Percentiles rank a stretch among this genome's conserved stretches.
Evolutionary conservation across 2,888 invertebrate species (phyloP).

Genomic region (Muscina levida): DNA sequence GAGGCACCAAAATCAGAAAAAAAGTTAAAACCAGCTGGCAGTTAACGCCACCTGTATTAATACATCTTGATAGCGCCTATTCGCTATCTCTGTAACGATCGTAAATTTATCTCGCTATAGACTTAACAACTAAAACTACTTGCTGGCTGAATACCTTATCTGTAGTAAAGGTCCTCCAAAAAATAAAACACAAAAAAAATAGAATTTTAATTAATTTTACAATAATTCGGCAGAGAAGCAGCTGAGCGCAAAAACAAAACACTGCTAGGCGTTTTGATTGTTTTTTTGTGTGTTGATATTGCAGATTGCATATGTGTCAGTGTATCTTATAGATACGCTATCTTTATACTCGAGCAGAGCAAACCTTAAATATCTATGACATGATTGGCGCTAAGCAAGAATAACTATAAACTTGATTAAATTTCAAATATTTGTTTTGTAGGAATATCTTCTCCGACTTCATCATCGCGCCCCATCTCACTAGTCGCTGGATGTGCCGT

Average conservation of each 20-base stretch:
- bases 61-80: too few species aligned
- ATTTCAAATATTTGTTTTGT: conserved; percentile 24
- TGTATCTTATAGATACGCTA: conserved; percentile 22
- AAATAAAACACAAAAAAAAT: neutral
- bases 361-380: conserved; percentile 18
- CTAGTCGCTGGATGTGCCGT: neutral
- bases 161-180: conserved; percentile 8
- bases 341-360: conserved; percentile 28
- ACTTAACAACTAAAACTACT: too few species aligned
- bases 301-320: neutral
- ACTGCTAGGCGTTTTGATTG: neutral
- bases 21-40: too few species aligned
- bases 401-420: conserved; percentile 30
- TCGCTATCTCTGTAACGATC: too few species aligned
- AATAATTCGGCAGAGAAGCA: conserved; percentile 17
- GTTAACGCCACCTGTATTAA: too few species aligned
- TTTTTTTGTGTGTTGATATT: conserved; percentile 6
- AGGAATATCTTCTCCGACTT: conserved; percentile 8
- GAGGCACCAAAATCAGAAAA: too few species aligned
- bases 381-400: conserved; percentile 17
- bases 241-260: neutral
- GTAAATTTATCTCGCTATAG: too few species aligned
- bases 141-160: conserved; percentile 11
- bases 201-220: conserved; percentile 40
- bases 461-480: conserved; percentile 1